A percentile compares a stretch with the other conserved stretches of the same genome.
phyloP scores from a whole-genome alignment of 2,113 vertebrate genomes.

The Sclerurus mexicanus region DNA sequence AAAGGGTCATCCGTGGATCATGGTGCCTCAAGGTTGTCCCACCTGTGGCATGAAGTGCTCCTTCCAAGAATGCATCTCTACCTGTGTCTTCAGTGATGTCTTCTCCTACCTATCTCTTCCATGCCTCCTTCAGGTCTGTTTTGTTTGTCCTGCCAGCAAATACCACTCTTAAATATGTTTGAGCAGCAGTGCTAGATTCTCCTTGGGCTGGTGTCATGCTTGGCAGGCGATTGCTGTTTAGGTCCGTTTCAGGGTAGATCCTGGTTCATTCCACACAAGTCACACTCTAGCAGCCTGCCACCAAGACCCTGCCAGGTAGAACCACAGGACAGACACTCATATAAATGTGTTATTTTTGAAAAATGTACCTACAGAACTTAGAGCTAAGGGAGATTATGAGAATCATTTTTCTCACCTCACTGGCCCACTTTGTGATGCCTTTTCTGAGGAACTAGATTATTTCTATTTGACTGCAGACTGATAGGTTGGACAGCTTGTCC shows the following conservation, averaged over 20 bases:
- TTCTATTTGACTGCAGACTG: background rate
- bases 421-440: background rate
- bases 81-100: background rate
- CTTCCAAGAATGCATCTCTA: background rate
- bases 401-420: background rate
- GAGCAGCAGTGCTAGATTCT: background rate
- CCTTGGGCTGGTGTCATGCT: background rate
- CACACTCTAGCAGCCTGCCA: background rate
- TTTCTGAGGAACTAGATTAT: background rate
- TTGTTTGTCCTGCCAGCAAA: background rate
- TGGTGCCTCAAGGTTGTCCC: background rate
- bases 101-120: background rate
- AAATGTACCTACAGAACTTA: background rate
- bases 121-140: background rate
- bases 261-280: fast-evolving
- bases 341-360: background rate
- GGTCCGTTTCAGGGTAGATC: background rate
- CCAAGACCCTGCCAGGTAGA: background rate
- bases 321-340: background rate
- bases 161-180: background rate
- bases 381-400: background rate
- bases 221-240: background rate
- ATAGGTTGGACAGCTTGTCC: background rate
- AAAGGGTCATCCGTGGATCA: background rate
- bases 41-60: background rate